Base-by-base conservation (phyloP, 2,113 vertebrate species). In the Centropristis striata region DNA sequence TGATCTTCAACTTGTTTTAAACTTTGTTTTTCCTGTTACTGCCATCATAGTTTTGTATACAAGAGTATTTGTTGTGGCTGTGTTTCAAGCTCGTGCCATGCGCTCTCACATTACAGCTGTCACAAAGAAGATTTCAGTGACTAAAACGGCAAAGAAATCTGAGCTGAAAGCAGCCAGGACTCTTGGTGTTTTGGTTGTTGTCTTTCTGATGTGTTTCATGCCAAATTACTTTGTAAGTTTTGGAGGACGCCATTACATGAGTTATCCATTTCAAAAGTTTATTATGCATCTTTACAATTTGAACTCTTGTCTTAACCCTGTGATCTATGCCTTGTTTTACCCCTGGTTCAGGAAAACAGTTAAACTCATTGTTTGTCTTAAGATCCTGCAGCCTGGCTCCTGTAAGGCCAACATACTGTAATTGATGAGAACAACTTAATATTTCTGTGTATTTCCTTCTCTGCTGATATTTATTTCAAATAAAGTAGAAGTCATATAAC, bases 151-250 rank as follows among this genome's bases (percentile, higher is more conserved):
- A 13, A 76, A 46, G n/a, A 78, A 42, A 15, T 86, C 86, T 1
- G 86, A 88, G 70, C 42, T 78, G 15, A 92, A 92, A 60, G 91
- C 90, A 27, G 87, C 86, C 16, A 84, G 85, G 63, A 88, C 78
- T 18, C 75, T 90, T 12, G 89, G 85, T 9, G 25, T 85, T 50
- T 36, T 89, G 4, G 25, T 90, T 0, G 6, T 41, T n/a, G 69
- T 88, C 5, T 91, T 89, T 36, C 37, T 91, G 2, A 15, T 79
- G 0, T 84, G 84, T 63, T 90, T 78, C 44, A 75, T 54, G 4
- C 85, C 85, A 4, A 80, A 39, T 51, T 84, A 75, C 2, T n/a
- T 3, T 20, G 8, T 63, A 0, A 16, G 15, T n/a, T 27, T 86
- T 15, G 20, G 4, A 32, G 77, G 49, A 0, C 3, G 55, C 0